Evolutionary conservation across 2,797 vertebrate species (phyloP).

Genomic region (Crenichthys baileyi): DNA sequence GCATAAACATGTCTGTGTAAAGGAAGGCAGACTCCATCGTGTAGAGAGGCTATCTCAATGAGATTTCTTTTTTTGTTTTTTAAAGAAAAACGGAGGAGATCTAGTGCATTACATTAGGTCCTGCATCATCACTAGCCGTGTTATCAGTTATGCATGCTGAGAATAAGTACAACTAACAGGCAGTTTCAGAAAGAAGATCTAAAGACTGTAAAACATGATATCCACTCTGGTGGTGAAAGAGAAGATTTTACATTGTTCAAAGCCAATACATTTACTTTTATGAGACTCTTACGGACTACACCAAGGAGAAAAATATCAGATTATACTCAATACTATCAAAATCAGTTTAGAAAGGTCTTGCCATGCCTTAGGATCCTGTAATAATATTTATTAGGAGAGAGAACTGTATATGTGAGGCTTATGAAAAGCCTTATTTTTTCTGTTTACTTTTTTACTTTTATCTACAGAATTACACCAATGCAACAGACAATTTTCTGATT

Average conservation of each 20-base stretch:
- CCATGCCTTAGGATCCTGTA: slow-evolving; percentile 83
- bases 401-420: slow-evolving; percentile 91
- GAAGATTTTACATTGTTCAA: slow-evolving; percentile 96
- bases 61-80: slow-evolving; percentile 27
- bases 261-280: slow-evolving; percentile 81
- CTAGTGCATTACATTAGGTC: slow-evolving; percentile 82
- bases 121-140: slow-evolving; percentile 81
- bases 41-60: slow-evolving; percentile 76
- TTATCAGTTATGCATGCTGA: slow-evolving; percentile 93
- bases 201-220: slow-evolving; percentile 93
- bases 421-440: slow-evolving; percentile 82
- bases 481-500: slow-evolving; percentile 91
- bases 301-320: slow-evolving; percentile 80
- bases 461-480: slow-evolving; percentile 98
- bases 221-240: slow-evolving; percentile 94
- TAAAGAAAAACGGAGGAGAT: slow-evolving; percentile 64
- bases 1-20: slow-evolving; percentile 94
- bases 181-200: slow-evolving; percentile 89
- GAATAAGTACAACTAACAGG: slow-evolving; percentile 90
- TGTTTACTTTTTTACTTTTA: slow-evolving; percentile 74
- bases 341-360: slow-evolving; percentile 81
- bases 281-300: slow-evolving; percentile 76
- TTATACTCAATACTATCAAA: slow-evolving; percentile 84
- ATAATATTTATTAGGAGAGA: slow-evolving; percentile 79
- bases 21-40: slow-evolving; percentile 91